These are phyloP conservation scores for Cherax destructor DNA, from an alignment of 1,140 invertebrate genomes.

Conservation along the genomic window DNA sequence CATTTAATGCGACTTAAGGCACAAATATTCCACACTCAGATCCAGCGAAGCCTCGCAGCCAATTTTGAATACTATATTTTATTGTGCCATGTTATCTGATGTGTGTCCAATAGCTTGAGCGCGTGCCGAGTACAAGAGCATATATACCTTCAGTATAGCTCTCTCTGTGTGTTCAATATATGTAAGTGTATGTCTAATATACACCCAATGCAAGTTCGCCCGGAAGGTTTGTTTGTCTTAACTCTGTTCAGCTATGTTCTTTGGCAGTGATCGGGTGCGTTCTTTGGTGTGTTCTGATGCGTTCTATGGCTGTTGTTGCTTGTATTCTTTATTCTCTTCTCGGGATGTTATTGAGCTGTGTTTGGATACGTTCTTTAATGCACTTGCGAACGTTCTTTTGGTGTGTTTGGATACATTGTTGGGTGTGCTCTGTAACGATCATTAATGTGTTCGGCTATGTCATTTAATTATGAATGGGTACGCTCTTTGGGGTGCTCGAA, in stretches of 20 bases:
- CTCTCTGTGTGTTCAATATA: constrained; percentile 41
- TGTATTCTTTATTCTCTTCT: too few relatives aligned
- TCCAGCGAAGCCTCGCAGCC: neutral
- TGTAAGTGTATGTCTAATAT: constrained; percentile 58
- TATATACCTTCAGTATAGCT: constrained; percentile 38
- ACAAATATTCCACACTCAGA: constrained; percentile 35
- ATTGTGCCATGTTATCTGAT: constrained; percentile 48
- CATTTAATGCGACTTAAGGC: constrained; percentile 4
- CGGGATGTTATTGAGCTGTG: too few relatives aligned
- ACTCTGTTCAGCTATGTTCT: constrained; percentile 25
- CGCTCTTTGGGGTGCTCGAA: too few relatives aligned
- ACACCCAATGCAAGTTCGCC: constrained; percentile 14
- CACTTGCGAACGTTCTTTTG: too few relatives aligned
- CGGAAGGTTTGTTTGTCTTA: constrained; percentile 14
- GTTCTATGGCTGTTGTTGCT: too few relatives aligned
- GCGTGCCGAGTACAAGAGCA: constrained; percentile 39
- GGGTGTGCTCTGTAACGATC: too few relatives aligned
- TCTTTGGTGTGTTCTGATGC: too few relatives aligned
- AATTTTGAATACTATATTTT: constrained; percentile 54
- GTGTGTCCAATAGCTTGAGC: constrained; percentile 45
- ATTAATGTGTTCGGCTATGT: too few relatives aligned
- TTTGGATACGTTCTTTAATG: too few relatives aligned
- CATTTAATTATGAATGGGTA: too few relatives aligned
- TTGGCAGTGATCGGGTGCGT: neutral
- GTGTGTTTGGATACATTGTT: too few relatives aligned